Evolutionary conservation across 2,113 vertebrate genomes (phyloP), one percentile per base, ranked within the genome.

Genomic region (Oreochromis spilurus): DNA sequence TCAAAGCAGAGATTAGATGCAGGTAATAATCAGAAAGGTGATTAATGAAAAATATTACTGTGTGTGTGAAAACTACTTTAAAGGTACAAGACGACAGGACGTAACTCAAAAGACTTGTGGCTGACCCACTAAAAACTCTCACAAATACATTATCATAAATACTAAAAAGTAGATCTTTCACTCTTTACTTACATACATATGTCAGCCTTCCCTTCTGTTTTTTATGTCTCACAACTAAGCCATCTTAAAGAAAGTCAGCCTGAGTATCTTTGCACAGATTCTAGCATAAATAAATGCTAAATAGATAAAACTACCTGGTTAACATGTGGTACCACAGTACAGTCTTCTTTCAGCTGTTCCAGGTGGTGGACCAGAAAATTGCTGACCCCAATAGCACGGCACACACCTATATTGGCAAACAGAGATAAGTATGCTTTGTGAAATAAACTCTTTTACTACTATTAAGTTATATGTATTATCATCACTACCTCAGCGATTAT

Each of bases 331-430:
- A 93, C 95, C 79, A 95, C 62, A 65, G 88, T 89, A 81, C 94
- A 96, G 81, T 96, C 96, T 88, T 97, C 96, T 84, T 96, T 96
- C 40, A 98, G 91, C 90, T 97, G 93, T 48, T 97, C 95, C 81
- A 97, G 95, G 89, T 97, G 97, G 84, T 87, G 93, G 85, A 97
- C 92, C 90, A 97, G 92, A 91, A 98, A 98, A 95, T 98, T 97
- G 93, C 97, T 97, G 90, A 97, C 96, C 4, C 96, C 96, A 81
- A 96, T 96, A 40, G 96, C 96, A 62, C 79, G 92, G 48, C 97
- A 97, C 62, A 97, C 50, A 77, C 97, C 95, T 97, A 83, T 53
- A 82, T 43, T n/a, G 29, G 83, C 53, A 81, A 14, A 88, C 14
- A 81, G 31, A 83, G 26, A 75, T 34, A 21, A 5, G 19, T 7